Conservation (phyloP, 2,797 vertebrate genomes). For the Coendou prehensilis region DNA sequence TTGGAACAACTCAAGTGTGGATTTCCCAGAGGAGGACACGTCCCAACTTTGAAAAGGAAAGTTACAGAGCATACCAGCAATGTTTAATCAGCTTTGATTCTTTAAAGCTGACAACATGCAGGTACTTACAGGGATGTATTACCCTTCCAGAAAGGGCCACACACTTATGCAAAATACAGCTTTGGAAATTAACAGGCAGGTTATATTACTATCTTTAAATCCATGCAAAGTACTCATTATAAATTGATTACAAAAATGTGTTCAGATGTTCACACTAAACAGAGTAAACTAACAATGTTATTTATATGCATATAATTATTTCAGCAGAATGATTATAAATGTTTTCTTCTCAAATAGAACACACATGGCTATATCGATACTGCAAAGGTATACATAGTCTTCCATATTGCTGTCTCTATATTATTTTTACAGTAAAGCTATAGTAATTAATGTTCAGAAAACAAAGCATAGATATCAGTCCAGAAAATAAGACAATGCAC, state of each 20-base stretch:
- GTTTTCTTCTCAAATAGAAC: constrained; percentile 58
- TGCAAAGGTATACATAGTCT: background rate
- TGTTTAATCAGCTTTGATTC: constrained; percentile 66
- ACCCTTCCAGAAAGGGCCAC: constrained; percentile 32
- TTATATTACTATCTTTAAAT: constrained; percentile 34
- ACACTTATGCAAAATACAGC: background rate
- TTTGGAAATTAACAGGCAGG: constrained; percentile 52
- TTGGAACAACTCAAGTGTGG: background rate
- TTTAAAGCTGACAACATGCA: constrained; percentile 63
- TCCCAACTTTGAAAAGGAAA: constrained; percentile 54
- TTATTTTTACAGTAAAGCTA: constrained; percentile 33
- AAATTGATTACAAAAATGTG: constrained; percentile 49
- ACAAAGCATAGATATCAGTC: background rate
- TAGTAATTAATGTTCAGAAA: constrained; percentile 32
- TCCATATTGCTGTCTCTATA: background rate
- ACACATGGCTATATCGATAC: constrained; percentile 39
- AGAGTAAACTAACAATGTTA: constrained; percentile 56
- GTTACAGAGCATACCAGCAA: background rate
- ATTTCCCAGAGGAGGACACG: constrained; percentile 56
- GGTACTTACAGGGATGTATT: constrained; percentile 2
- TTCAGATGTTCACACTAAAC: background rate
- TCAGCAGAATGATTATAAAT: constrained; percentile 52
- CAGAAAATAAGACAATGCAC: constrained; percentile 22
- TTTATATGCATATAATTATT: constrained; percentile 70
- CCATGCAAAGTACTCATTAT: constrained; percentile 9